These are phyloP conservation scores for Scaptomyza reducta DNA, from an alignment of 2,888 invertebrate species.

Conservation along the genomic window DNA sequence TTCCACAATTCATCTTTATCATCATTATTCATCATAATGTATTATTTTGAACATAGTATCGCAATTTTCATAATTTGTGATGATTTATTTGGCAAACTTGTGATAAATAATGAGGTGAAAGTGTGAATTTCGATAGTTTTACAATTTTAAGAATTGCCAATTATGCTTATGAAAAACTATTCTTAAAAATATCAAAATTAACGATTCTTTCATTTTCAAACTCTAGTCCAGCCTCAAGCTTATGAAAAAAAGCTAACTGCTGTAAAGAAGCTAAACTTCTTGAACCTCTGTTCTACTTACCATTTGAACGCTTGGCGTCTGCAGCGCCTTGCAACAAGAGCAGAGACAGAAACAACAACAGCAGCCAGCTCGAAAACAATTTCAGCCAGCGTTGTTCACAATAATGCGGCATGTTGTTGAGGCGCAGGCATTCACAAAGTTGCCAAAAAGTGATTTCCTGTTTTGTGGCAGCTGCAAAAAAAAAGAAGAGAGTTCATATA, in stretches of 20 bases:
- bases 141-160: neutral
- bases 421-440: constrained; percentile 62
- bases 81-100: neutral
- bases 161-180: too few relatives aligned
- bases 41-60: neutral
- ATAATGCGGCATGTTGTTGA: constrained; percentile 76
- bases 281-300: constrained; percentile 57
- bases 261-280: neutral
- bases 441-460: constrained; percentile 73
- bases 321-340: constrained; percentile 48
- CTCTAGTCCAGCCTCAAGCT: too few relatives aligned
- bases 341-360: constrained; percentile 38
- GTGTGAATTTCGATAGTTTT: neutral
- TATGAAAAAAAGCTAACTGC: neutral
- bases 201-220: too few relatives aligned
- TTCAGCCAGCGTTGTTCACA: constrained; percentile 81
- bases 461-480: constrained; percentile 59
- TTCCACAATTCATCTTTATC: neutral
- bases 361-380: constrained; percentile 61
- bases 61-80: neutral
- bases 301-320: constrained; percentile 69
- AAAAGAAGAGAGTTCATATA: constrained; percentile 41
- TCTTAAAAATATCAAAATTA: too few relatives aligned
- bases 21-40: neutral
- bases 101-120: neutral